Evolutionary conservation across 2,113 vertebrate genomes (phyloP).

Genomic region (Clarias batrachus): DNA sequence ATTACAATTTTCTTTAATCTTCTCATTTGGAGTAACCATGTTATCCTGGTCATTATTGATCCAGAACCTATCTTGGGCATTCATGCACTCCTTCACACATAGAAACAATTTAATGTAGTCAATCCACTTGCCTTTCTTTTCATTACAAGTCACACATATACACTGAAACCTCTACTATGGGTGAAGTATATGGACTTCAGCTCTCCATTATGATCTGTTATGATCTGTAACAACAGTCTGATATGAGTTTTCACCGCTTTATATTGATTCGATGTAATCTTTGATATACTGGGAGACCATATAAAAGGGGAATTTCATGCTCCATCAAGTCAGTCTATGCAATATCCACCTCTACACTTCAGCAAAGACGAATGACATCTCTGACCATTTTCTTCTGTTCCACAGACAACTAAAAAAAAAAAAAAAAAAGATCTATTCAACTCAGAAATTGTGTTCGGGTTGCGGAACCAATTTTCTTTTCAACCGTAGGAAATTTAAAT

Average conservation of each 20-base stretch:
- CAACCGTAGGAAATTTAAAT: neutral
- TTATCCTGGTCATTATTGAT: neutral
- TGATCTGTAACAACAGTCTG: constrained; percentile 17
- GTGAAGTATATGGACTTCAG: neutral
- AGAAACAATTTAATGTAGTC: neutral
- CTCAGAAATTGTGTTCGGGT: neutral
- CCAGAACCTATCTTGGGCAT: neutral
- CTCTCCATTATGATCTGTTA: neutral
- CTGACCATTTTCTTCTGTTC: constrained; percentile 14
- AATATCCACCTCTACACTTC: constrained; percentile 17
- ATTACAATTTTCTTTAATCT: neutral
- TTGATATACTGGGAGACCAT: constrained; percentile 16
- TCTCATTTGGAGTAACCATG: neutral
- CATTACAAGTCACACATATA: neutral
- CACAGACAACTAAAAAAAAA: neutral
- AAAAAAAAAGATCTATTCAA: neutral
- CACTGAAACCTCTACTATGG: neutral
- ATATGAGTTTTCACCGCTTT: constrained; percentile 14
- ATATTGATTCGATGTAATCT: constrained; percentile 29
- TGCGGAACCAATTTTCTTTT: neutral
- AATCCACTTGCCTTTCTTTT: neutral
- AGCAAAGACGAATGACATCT: neutral
- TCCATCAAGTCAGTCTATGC: neutral
- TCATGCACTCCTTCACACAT: neutral
- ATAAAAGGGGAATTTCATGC: constrained; percentile 1